phyloP scores from a whole-genome alignment of 2,888 invertebrate genomes.

The Limenitis camilla region DNA sequence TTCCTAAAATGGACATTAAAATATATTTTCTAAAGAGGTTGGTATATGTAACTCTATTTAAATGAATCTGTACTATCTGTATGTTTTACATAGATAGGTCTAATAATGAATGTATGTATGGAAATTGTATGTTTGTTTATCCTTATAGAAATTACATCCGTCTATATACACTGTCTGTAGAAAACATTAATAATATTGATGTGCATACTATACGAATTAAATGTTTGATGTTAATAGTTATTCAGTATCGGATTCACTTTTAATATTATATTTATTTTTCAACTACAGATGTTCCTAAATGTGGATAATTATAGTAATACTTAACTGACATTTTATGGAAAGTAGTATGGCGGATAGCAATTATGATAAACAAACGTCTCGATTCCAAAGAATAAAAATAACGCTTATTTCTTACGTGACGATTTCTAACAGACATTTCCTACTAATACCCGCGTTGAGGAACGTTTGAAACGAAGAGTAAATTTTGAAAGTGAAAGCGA shows the following conservation, averaged over 20 bases:
- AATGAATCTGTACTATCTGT: conserved; percentile 12
- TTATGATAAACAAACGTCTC: too few relatives aligned
- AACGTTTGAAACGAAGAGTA: too few relatives aligned
- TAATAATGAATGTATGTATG: conserved; percentile 14
- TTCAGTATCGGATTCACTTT: conserved; percentile 12
- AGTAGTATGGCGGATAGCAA: too few relatives aligned
- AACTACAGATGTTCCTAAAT: too few relatives aligned
- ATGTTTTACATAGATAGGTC: conserved; percentile 20
- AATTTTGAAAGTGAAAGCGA: conserved; percentile 15
- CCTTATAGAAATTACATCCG: conserved; percentile 22
- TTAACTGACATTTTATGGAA: too few relatives aligned
- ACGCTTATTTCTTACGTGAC: too few relatives aligned
- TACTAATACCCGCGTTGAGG: too few relatives aligned
- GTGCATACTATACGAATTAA: conserved; percentile 18
- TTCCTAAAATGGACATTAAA: conserved; percentile 14
- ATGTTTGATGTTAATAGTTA: conserved; percentile 19
- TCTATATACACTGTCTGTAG: conserved; percentile 25
- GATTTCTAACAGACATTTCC: too few relatives aligned
- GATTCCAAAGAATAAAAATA: too few relatives aligned
- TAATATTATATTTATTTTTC: neutral
- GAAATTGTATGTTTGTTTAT: conserved; percentile 9
- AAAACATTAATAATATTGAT: conserved; percentile 14
- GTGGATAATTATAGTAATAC: too few relatives aligned
- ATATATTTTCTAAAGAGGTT: neutral
- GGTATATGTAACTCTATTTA: conserved; percentile 1